A percentile compares a stretch with the other conserved stretches of the same genome.
These are phyloP conservation scores for Macaria notata DNA, from an alignment of 2,888 invertebrate genomes.

Conservation along the genomic window DNA sequence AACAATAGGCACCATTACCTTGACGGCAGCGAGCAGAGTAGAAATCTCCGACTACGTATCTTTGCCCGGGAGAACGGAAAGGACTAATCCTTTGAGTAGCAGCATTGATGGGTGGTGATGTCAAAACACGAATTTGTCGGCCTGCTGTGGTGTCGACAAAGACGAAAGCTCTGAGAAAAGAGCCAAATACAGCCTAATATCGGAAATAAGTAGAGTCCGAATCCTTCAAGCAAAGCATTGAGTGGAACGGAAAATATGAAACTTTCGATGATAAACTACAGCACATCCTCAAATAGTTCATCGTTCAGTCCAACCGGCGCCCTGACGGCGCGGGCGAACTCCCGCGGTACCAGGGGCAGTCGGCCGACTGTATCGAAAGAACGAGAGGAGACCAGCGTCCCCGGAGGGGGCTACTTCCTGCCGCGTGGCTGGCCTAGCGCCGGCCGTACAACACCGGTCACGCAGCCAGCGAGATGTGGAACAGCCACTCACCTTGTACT, in stretches of 20 bases:
- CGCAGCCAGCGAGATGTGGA: not conserved
- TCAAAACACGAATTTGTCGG: no score
- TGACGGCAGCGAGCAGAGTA: not conserved
- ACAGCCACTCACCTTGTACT: constrained; percentile 1
- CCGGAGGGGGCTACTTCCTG: not conserved
- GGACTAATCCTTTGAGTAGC: no score
- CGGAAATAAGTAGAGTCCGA: not conserved
- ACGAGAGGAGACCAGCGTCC: not conserved
- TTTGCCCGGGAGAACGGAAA: no score
- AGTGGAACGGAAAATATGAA: not conserved
- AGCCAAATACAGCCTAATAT: not conserved
- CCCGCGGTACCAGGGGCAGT: not conserved
- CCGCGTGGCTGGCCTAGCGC: not conserved
- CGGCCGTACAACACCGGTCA: not conserved
- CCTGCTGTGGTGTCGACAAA: not conserved
- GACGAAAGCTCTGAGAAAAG: not conserved
- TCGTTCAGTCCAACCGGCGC: not conserved
- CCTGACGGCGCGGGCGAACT: constrained; percentile 1
- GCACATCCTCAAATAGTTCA: not conserved
- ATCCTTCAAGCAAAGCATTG: not conserved
- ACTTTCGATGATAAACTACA: no score
- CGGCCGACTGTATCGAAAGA: not conserved
- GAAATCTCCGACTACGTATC: not conserved
- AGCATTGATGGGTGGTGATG: no score
- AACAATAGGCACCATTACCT: not conserved